Evolutionary conservation across 1,140 invertebrate species (phyloP).

Genomic region (Camponotus vicinus): DNA sequence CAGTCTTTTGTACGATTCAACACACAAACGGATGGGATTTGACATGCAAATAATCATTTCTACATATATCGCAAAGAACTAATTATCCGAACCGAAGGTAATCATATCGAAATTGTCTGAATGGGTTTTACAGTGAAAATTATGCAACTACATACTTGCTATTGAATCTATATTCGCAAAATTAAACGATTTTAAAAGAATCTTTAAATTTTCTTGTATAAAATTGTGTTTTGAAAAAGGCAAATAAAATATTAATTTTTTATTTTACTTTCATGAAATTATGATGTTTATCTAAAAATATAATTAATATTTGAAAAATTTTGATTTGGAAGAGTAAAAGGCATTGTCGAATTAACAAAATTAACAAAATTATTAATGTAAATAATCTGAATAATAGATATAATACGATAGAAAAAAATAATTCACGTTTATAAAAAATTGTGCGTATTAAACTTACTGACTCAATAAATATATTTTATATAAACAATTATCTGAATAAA

Average conservation of each 20-base stretch:
- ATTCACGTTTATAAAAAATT: conserved; percentile 5
- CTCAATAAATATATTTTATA: neutral
- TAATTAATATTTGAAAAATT: neutral
- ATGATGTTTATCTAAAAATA: neutral
- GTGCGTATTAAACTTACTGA: neutral
- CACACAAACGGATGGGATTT: neutral
- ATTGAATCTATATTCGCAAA: neutral
- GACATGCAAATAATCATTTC: conserved; percentile 34
- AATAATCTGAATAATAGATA: neutral
- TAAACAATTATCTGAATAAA: neutral
- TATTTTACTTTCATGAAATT: neutral
- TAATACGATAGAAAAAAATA: conserved; percentile 3
- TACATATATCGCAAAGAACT: conserved; percentile 32
- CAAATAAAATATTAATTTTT: neutral
- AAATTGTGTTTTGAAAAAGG: neutral
- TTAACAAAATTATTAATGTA: neutral
- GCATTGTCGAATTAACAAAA: too few species aligned
- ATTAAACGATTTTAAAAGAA: too few species aligned
- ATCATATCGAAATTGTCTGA: neutral
- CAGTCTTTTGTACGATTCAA: conserved; percentile 36
- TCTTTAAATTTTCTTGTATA: neutral
- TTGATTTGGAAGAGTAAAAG: neutral
- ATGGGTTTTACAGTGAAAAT: conserved; percentile 2
- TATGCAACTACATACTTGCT: neutral
- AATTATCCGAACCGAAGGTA: conserved; percentile 29